A percentile compares a stretch with the other conserved stretches of the same genome.
Evolutionary conservation across 2,888 invertebrate species (phyloP).

Genomic region (Bibio marci): DNA sequence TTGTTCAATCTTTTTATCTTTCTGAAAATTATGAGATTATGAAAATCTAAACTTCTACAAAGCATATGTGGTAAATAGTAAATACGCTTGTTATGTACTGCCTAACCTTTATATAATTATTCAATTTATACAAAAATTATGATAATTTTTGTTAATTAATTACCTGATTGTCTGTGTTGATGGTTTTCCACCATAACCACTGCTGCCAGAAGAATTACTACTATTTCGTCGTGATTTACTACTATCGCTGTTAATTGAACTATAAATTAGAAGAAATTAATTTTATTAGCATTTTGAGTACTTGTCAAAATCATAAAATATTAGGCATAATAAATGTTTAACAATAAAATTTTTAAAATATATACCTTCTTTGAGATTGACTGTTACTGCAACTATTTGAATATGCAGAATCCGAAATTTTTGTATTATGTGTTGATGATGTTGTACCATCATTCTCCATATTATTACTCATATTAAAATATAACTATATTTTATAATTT

Average conservation of each 20-base stretch:
- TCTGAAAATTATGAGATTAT: too few species aligned
- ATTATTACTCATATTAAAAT: too few species aligned
- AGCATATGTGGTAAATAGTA: too few species aligned
- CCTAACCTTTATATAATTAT: too few species aligned
- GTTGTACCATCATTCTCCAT: constrained; percentile 29
- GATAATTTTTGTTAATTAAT: too few species aligned
- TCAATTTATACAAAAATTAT: too few species aligned
- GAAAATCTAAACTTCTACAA: too few species aligned
- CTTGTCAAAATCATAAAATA: not conserved
- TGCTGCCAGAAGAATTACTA: constrained; percentile 62
- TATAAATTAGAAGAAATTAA: constrained; percentile 10
- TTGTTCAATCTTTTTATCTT: too few species aligned
- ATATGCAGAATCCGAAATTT: constrained; percentile 64
- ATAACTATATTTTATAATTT: too few species aligned
- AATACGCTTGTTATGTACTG: too few species aligned
- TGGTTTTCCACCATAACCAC: constrained; percentile 58
- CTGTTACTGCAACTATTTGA: constrained; percentile 70
- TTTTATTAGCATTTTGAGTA: not conserved
- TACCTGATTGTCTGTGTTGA: constrained; percentile 42
- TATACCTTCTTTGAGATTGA: constrained; percentile 62
- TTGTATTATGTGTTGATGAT: constrained; percentile 33
- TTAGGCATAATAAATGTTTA: constrained; percentile 1
- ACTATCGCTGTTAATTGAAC: constrained; percentile 37
- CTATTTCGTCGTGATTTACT: constrained; percentile 58
- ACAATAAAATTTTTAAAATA: constrained; percentile 8